Percentiles rank a stretch among this genome's conserved stretches.
Evolutionary conservation across 2,797 vertebrate species (phyloP).

Genomic region (Alfaro cultratus): DNA sequence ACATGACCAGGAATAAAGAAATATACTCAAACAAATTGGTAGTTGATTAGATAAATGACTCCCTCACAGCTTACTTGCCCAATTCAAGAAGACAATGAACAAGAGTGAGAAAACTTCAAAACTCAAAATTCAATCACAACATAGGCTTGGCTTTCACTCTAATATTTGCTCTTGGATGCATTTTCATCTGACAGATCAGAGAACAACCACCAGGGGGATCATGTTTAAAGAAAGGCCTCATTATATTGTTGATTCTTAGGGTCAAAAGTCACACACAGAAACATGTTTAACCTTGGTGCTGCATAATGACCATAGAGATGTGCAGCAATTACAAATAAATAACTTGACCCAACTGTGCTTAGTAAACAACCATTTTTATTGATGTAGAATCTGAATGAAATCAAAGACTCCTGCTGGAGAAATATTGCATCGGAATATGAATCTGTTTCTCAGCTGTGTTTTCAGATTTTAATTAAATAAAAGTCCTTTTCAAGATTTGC

Average conservation of each 20-base stretch:
- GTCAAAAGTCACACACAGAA: constrained; percentile 61
- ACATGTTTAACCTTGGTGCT: constrained; percentile 32
- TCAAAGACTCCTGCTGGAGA: not conserved
- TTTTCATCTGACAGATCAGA: constrained; percentile 40
- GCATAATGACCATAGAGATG: constrained; percentile 2
- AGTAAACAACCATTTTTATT: constrained; percentile 2
- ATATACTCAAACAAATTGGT: not conserved
- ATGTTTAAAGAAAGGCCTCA: constrained; percentile 50
- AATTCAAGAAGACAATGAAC: constrained; percentile 20
- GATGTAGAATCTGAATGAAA: not conserved
- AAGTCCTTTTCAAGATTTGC: not conserved
- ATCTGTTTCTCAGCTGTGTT: not conserved
- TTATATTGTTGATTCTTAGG: constrained; percentile 51
- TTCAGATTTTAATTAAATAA: not conserved
- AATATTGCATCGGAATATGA: not conserved
- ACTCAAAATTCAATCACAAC: constrained; percentile 34
- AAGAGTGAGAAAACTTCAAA: constrained; percentile 40
- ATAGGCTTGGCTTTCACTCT: constrained; percentile 18
- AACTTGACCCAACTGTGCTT: constrained; percentile 15
- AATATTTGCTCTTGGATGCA: constrained; percentile 30
- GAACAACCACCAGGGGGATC: constrained; percentile 48
- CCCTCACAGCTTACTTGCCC: not conserved
- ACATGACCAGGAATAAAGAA: constrained; percentile 30
- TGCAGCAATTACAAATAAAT: constrained; percentile 8
- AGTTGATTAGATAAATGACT: not conserved